Percentiles rank a stretch among this genome's conserved stretches.
phyloP scores from a whole-genome alignment of 2,888 invertebrate genomes.

The Zelleria hepariella region DNA sequence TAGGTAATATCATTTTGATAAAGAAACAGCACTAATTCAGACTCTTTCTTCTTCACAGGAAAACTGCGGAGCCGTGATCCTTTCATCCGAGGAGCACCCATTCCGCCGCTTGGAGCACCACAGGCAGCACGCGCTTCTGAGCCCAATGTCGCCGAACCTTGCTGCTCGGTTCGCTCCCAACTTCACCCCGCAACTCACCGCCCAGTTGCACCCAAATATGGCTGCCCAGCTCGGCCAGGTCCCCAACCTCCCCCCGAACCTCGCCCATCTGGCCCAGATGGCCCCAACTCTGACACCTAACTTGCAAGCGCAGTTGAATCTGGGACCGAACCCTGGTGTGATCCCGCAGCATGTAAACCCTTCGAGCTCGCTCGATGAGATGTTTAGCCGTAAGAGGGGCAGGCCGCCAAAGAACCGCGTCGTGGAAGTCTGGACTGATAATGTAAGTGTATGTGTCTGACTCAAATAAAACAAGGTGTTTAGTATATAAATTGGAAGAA shows the following conservation, averaged over 20 bases:
- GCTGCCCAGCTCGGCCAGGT: slow-evolving; percentile 64
- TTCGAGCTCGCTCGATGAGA: slow-evolving; percentile 87
- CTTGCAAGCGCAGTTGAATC: slow-evolving; percentile 54
- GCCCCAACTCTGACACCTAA: slow-evolving; percentile 57
- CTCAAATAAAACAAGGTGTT: too few relatives aligned
- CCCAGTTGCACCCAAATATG: slow-evolving; percentile 64
- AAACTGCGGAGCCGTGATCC: slow-evolving; percentile 83
- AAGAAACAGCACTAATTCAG: not conserved
- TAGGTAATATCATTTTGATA: not conserved
- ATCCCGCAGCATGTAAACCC: slow-evolving; percentile 57
- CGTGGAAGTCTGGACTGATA: slow-evolving; percentile 91
- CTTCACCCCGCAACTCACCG: slow-evolving; percentile 62
- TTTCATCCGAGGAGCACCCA: slow-evolving; percentile 81
- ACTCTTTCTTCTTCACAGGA: slow-evolving; percentile 62
- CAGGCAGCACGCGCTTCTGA: slow-evolving; percentile 84
- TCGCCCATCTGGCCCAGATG: slow-evolving; percentile 64
- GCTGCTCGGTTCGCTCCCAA: slow-evolving; percentile 72
- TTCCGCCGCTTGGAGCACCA: slow-evolving; percentile 88
- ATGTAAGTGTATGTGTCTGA: slow-evolving; percentile 69
- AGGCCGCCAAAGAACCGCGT: slow-evolving; percentile 97
- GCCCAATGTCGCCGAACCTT: slow-evolving; percentile 72
- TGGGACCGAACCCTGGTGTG: slow-evolving; percentile 47
- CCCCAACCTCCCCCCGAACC: slow-evolving; percentile 47
- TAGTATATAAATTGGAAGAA: not conserved
- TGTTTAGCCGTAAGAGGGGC: slow-evolving; percentile 93